These are phyloP conservation scores for Synaphobranchus kaupii DNA, from an alignment of 2,797 vertebrate species.

Conservation along the genomic window DNA sequence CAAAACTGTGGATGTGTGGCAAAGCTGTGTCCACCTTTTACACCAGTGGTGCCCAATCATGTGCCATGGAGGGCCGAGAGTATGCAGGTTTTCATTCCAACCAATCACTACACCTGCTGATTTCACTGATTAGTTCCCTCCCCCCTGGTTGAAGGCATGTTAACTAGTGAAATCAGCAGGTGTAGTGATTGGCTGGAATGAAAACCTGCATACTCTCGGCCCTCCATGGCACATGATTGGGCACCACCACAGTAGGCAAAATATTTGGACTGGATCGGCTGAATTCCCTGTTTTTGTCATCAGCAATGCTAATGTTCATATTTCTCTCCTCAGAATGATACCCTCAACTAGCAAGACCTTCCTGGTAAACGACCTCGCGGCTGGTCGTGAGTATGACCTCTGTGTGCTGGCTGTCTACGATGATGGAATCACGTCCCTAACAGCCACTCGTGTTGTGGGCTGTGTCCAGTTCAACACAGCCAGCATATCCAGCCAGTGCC, in stretches of 20 bases:
- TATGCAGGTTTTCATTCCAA: too few species aligned
- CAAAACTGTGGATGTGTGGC: background rate
- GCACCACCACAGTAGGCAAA: background rate
- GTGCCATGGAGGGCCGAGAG: too few species aligned
- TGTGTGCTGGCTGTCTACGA: conserved; percentile 88
- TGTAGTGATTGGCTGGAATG: too few species aligned
- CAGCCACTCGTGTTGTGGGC: conserved; percentile 84
- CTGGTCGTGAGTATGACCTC: conserved; percentile 86
- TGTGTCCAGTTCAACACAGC: conserved; percentile 89
- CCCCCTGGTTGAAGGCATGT: too few species aligned
- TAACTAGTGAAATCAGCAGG: too few species aligned
- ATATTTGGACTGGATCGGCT: background rate
- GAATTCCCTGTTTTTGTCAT: background rate
- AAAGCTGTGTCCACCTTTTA: background rate
- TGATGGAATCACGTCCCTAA: conserved; percentile 85
- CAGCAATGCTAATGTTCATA: background rate
- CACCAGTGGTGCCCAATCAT: too few species aligned
- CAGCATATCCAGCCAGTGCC: conserved; percentile 79
- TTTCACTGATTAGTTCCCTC: too few species aligned
- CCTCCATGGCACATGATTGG: too few species aligned
- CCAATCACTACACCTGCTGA: too few species aligned
- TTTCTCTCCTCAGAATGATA: conserved; percentile 79
- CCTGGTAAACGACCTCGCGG: conserved; percentile 87
- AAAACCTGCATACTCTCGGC: too few species aligned
- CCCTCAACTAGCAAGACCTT: conserved; percentile 88